Conservation (phyloP, 2,797 vertebrate genomes). For the Myripristis murdjan region DNA sequence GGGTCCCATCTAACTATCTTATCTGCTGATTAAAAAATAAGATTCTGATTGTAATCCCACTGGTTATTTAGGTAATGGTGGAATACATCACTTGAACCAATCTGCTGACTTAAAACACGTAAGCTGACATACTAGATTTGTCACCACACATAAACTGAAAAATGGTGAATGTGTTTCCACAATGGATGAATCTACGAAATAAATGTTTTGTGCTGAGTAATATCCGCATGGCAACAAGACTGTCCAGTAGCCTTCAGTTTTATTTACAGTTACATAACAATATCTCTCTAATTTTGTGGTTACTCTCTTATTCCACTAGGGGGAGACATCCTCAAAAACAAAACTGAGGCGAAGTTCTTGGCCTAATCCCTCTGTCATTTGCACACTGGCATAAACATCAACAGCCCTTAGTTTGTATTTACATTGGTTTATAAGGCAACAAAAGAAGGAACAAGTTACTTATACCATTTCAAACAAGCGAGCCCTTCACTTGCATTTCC, state of each 20-base stretch:
- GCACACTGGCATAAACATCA: background rate
- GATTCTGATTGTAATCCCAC: too few species aligned
- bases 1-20: background rate
- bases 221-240: conserved; percentile 76
- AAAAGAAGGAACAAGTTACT: too few species aligned
- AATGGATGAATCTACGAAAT: conserved; percentile 3
- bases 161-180: background rate
- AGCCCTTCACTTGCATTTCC: too few species aligned
- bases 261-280: conserved; percentile 70
- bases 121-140: too few species aligned
- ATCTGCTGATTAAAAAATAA: too few species aligned
- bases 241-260: conserved; percentile 61
- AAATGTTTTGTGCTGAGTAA: conserved; percentile 7
- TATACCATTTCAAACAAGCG: too few species aligned
- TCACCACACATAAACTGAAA: background rate
- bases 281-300: conserved; percentile 46
- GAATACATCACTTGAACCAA: too few species aligned
- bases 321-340: conserved; percentile 66
- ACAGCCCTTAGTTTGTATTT: too few species aligned
- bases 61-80: too few species aligned
- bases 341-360: background rate
- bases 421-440: too few species aligned
- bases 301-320: conserved; percentile 59
- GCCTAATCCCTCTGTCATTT: background rate
- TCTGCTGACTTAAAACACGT: too few species aligned